Conservation (phyloP, 2,888 invertebrate genomes). For the Heliconius ethilla region DNA sequence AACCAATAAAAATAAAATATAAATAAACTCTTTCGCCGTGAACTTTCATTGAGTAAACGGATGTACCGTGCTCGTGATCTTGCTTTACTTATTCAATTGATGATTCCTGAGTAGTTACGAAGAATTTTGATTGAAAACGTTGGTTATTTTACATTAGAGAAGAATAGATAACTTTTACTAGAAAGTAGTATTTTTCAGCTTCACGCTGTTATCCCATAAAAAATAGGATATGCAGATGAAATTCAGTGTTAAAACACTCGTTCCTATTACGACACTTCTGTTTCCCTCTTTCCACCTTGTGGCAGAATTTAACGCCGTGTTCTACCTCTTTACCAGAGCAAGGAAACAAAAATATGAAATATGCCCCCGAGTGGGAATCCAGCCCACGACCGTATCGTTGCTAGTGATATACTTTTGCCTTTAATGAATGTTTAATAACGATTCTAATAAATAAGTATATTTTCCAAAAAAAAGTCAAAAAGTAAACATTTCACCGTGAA, state of each 20-base stretch:
- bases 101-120: neutral
- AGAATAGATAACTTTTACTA: too few relatives aligned
- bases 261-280: neutral
- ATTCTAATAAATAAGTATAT: too few relatives aligned
- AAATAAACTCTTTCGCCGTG: constrained; percentile 13
- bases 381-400: too few relatives aligned
- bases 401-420: neutral
- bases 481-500: neutral
- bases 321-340: too few relatives aligned
- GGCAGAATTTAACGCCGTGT: too few relatives aligned
- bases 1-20: neutral
- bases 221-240: neutral
- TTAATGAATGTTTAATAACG: too few relatives aligned
- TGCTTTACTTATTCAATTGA: neutral
- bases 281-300: too few relatives aligned
- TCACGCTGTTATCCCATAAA: neutral
- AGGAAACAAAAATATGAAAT: too few relatives aligned
- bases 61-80: constrained; percentile 22
- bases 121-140: too few relatives aligned
- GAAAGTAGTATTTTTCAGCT: neutral
- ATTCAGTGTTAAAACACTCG: neutral
- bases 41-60: neutral
- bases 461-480: neutral
- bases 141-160: neutral
- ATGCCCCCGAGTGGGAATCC: too few relatives aligned